Conservation (phyloP, 2,888 invertebrate genomes). For the Eupithecia dodoneata region DNA sequence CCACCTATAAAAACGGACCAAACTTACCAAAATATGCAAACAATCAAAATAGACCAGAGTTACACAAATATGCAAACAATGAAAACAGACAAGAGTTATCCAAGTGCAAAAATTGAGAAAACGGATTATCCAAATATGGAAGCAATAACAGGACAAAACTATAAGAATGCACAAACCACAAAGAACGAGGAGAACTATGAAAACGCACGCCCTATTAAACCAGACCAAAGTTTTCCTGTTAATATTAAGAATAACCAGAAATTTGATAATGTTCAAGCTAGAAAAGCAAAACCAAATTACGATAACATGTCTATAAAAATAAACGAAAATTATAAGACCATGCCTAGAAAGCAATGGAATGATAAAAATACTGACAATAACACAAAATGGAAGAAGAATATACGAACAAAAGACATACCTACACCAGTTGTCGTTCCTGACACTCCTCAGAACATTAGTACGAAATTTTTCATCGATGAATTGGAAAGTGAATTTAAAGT, state of each 20-base stretch:
- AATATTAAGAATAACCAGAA: background rate
- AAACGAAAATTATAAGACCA: background rate
- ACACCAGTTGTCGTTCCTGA: background rate
- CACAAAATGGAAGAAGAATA: slow-evolving; percentile 16
- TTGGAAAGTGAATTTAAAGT: slow-evolving; percentile 50
- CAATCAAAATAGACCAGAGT: background rate
- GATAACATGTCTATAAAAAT: background rate
- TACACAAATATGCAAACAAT: background rate
- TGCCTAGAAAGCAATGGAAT: slow-evolving; percentile 10
- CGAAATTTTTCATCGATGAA: slow-evolving; percentile 59
- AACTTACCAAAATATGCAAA: background rate
- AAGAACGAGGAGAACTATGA: background rate
- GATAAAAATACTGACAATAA: slow-evolving; percentile 1
- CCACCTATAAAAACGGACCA: background rate
- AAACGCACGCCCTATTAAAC: background rate
- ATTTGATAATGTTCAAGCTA: background rate
- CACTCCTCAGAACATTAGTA: slow-evolving; percentile 18
- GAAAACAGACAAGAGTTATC: background rate
- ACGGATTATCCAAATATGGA: background rate
- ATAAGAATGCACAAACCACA: background rate
- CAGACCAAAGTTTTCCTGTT: background rate
- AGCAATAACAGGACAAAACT: background rate
- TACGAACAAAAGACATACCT: slow-evolving; percentile 16
- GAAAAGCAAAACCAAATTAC: background rate
- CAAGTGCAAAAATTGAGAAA: background rate